phyloP scores from a whole-genome alignment of 2,797 vertebrate species.

The Columba guinea region DNA sequence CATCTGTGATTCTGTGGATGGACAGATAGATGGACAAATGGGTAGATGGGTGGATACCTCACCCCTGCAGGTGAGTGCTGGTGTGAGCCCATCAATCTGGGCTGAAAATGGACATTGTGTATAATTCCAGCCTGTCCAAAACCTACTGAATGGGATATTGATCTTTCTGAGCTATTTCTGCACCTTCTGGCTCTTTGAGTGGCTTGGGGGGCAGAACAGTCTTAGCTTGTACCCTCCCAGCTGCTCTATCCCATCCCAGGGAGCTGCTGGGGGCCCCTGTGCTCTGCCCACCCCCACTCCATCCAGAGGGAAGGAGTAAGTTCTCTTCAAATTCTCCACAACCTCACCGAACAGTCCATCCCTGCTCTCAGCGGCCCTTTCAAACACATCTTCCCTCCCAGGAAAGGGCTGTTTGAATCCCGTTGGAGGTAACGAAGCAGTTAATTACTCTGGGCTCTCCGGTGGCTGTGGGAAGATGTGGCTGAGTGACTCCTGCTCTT shows the following conservation, averaged over 20 bases:
- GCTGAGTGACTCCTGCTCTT: neutral
- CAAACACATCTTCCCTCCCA: accelerated
- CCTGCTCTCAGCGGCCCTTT: neutral
- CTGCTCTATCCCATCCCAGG: too few relatives aligned
- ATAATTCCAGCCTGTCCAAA: neutral
- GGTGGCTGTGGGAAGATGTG: neutral
- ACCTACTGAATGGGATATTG: too few relatives aligned
- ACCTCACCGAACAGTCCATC: neutral
- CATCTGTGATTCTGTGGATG: too few relatives aligned
- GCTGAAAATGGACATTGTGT: neutral
- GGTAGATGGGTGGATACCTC: too few relatives aligned
- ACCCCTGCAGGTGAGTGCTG: accelerated
- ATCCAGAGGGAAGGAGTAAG: neutral
- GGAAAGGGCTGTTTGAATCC: neutral
- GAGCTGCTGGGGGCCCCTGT: neutral
- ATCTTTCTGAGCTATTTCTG: neutral
- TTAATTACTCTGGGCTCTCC: neutral
- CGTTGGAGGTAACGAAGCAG: neutral
- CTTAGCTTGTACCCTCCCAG: too few relatives aligned
- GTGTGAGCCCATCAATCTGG: neutral
- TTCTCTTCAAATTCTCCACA: neutral
- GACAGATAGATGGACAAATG: too few relatives aligned
- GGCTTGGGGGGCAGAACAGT: neutral
- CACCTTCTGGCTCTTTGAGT: accelerated
- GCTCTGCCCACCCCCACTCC: neutral